Percentiles rank a stretch among this genome's conserved stretches.
These are phyloP conservation scores for Capra hircus DNA, from an alignment of 2,113 vertebrate species.

Conservation along the genomic window DNA sequence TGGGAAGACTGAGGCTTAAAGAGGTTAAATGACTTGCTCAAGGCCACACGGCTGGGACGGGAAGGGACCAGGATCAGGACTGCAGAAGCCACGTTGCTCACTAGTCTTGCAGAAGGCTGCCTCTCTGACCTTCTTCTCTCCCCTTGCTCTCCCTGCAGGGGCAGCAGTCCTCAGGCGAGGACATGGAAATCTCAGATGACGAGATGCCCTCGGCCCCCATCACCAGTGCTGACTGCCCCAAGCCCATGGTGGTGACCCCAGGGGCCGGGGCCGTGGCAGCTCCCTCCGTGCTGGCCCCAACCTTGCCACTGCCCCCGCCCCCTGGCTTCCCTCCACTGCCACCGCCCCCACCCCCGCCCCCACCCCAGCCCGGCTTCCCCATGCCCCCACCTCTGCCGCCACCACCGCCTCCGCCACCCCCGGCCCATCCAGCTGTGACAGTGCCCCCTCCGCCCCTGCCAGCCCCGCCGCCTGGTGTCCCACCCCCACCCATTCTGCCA, in stretches of 20 bases:
- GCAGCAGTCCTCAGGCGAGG: conserved; percentile 95
- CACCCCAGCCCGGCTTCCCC: too few relatives aligned
- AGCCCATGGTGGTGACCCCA: conserved; percentile 93
- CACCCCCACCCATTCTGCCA: conserved; percentile 86
- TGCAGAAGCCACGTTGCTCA: accelerated
- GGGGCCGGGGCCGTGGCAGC: conserved; percentile 86
- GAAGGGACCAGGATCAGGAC: background rate
- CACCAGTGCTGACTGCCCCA: conserved; percentile 89
- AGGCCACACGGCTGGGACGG: background rate
- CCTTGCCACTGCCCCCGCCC: conserved; percentile 85
- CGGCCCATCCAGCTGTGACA: too few relatives aligned
- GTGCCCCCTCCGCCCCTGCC: conserved; percentile 81
- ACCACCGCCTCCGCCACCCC: too few relatives aligned
- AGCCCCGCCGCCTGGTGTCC: conserved; percentile 79
- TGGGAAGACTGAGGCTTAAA: background rate
- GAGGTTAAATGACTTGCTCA: background rate
- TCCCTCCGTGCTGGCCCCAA: conserved; percentile 82
- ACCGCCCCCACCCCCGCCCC: conserved; percentile 82
- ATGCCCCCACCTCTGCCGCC: too few relatives aligned
- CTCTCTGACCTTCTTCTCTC: background rate
- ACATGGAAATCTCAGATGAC: conserved; percentile 99
- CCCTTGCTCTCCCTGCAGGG: conserved; percentile 75
- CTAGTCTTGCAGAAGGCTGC: background rate
- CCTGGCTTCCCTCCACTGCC: conserved; percentile 88
- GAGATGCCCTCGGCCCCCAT: conserved; percentile 93